These are phyloP conservation scores for Subacronicta megacephala DNA, from an alignment of 2,888 invertebrate genomes.

Conservation along the genomic window DNA sequence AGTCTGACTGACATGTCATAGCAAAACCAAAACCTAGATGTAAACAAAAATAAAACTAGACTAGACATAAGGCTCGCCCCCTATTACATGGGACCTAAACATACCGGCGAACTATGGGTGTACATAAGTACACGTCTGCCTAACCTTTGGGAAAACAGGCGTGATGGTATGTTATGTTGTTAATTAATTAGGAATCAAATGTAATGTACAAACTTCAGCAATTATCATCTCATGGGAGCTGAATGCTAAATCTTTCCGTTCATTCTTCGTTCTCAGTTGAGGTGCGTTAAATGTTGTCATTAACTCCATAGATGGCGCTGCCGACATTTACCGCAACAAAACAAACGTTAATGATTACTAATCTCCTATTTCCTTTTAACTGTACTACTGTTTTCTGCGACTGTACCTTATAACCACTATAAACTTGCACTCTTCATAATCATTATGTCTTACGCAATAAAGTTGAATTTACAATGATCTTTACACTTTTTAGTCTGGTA, in stretches of 20 bases:
- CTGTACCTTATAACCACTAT: conserved; percentile 1
- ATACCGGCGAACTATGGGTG: no score
- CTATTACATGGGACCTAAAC: no score
- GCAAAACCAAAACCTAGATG: no score
- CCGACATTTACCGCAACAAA: conserved; percentile 40
- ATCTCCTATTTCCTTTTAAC: conserved; percentile 54
- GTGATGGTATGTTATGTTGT: background rate
- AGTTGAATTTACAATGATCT: conserved; percentile 1
- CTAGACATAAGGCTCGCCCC: no score
- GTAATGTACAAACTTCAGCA: background rate
- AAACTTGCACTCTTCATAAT: background rate
- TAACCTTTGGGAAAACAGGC: background rate
- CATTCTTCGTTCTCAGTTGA: conserved; percentile 9
- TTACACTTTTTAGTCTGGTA: background rate
- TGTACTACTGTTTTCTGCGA: conserved; percentile 39
- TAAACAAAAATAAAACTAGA: no score
- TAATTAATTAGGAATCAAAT: no score
- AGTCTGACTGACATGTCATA: no score
- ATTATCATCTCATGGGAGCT: background rate
- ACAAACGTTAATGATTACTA: conserved; percentile 51
- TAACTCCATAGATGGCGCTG: conserved; percentile 43
- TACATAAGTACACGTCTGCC: no score
- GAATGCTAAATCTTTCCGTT: conserved; percentile 7
- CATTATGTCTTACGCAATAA: background rate
- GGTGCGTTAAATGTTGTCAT: conserved; percentile 15